Conservation (phyloP, 1,140 invertebrate genomes). For the Eriocheir sinensis region DNA sequence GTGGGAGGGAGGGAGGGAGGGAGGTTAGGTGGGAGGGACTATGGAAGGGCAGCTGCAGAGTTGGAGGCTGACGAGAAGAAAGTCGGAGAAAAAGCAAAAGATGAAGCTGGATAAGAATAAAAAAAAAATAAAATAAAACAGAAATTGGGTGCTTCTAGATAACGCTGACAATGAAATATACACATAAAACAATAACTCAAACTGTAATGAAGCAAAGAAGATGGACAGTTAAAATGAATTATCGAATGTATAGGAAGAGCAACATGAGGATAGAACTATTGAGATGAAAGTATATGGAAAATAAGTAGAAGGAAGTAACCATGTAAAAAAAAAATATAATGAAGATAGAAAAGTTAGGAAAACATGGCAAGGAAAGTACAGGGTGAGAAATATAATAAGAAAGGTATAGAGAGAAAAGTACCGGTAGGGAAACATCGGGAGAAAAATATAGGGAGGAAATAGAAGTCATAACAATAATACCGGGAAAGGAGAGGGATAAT, state of each 20-base stretch:
- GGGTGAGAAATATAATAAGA: background rate
- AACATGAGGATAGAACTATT: too few species aligned
- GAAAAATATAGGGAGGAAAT: background rate
- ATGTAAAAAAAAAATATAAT: too few species aligned
- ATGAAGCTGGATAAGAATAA: background rate
- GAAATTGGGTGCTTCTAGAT: background rate
- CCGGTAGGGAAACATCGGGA: background rate
- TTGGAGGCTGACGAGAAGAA: background rate
- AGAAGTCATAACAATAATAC: too few species aligned
- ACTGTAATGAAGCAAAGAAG: too few species aligned
- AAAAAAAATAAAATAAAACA: background rate
- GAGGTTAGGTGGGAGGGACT: background rate
- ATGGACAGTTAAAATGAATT: too few species aligned
- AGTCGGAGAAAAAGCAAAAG: background rate
- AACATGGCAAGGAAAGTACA: too few species aligned
- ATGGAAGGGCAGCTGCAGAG: background rate
- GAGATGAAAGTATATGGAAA: too few species aligned
- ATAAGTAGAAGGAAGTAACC: too few species aligned
- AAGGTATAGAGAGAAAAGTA: background rate
- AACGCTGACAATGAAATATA: background rate
- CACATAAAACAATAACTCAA: too few species aligned
- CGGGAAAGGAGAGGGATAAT: too few species aligned
- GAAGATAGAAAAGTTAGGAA: too few species aligned
- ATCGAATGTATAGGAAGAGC: too few species aligned
- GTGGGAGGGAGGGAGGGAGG: background rate